Base-by-base conservation (phyloP, 2,797 vertebrate species). In the Brachyalestes nurse region DNA sequence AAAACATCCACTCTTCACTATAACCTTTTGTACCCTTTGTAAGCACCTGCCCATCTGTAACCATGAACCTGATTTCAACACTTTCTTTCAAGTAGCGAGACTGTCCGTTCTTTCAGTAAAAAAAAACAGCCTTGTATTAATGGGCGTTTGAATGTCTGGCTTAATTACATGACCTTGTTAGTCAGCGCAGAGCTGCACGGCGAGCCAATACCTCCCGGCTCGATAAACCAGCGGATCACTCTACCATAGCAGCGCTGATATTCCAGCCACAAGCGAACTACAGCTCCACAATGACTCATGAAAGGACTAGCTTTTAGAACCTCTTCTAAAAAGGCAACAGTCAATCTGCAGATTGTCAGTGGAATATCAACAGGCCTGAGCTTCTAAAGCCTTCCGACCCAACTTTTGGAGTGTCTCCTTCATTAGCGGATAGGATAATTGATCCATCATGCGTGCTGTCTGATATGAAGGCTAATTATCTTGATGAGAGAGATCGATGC, bases 391-490 rank as follows among this genome's bases (percentile, higher is more conserved):
- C 40, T 67, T 17, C n/a, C 38, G 13, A 49, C 16, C 34, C 42
- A 67, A 75, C 60, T 42, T 57, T 47, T 49, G 17, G 73, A 79
- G 62, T 62, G 77, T 12, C 49, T 78, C 57, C 79, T 78, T 57
- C 60, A 49, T 77, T 77, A 77, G 16, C 58, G 4, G 55, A 65
- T 28, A 57, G 66, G 64, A 64, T 75, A 77, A 87, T 82, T 76
- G 81, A 85, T 79, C n/a, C 78, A 45, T 69, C 65, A 25, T 64
- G 53, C 73, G 71, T 75, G 77, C 55, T 47, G 79, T 77, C 77
- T 85, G 85, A 85, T 79, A 76, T 83, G 81, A 78, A 38, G 65
- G 67, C 76, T 81, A 85, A 86, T 86, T 81, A 86, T 83, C 42
- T 51, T 83, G 83, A 84, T 72, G 78, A 78, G 77, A 53, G 21